Evolutionary conservation across 2,113 vertebrate species (phyloP), one percentile per base, ranked within the genome.

Genomic region (Brachyhypopomus occidentalis): DNA sequence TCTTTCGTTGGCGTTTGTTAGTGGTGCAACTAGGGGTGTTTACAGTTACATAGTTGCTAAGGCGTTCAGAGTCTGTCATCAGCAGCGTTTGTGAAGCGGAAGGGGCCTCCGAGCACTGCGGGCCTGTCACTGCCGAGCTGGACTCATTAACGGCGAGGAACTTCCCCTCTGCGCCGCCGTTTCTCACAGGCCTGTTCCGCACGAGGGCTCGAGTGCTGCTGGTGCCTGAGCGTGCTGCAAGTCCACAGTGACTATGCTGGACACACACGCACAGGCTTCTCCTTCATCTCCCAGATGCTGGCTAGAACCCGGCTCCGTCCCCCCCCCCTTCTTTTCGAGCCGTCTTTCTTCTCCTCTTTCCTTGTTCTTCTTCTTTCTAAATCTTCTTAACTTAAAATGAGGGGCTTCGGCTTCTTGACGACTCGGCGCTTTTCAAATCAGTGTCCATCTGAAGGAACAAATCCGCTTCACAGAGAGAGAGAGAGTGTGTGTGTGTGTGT

Each of bases 311-410:
- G 82, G 87, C 89, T 81, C 88, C 87, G 89, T 90, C 91, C 90
- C 69, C 14, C 36, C 45, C 88, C 91, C 90, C 88, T 81, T 74
- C 88, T 86, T 86, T 89, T 89, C 91, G 87, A 91, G 88, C 90
- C 84, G 87, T 80, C 89, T 91, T 71, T 85, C 85, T 86, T 85
- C 84, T 76, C 48, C 25, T 72, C 56, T 70, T 30, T 41, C 22
- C 22, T 17, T 0, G 76, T 78, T 88, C 90, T 89, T 88, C 90
- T 85, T 85, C 22, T 77, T 58, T 93, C 91, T 91, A 93, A 94
- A 94, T 93, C 91, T 91, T 93, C 92, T 94, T 93, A 93, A 91
- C 88, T 90, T 92, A 93, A 91, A 92, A 94, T 92, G 87, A 93
- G 93, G 90, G 90, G 86, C 89, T 92, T 91, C 87, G 89, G 90